phyloP scores from a whole-genome alignment of 2,888 invertebrate species.

The Trachelus tabidus region DNA sequence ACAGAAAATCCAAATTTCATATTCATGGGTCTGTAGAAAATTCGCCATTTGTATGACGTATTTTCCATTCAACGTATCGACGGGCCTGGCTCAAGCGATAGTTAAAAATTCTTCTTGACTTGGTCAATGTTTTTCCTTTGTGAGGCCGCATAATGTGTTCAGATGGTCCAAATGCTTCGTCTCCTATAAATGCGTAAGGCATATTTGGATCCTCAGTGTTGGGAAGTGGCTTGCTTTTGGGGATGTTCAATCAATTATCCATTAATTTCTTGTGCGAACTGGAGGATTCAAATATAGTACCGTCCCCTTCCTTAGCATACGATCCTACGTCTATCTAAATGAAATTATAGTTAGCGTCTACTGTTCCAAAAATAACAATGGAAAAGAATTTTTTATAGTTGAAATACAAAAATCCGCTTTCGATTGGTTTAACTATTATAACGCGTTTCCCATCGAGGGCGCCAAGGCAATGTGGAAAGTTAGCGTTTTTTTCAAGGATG shows the following conservation, averaged over 20 bases:
- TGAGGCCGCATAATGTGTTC: neutral
- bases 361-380: constrained; percentile 16
- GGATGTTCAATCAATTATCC: constrained; percentile 12
- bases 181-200: too few relatives aligned
- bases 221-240: neutral
- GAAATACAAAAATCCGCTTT: constrained; percentile 13
- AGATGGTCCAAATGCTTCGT: neutral
- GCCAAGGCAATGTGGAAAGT: constrained; percentile 26
- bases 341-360: constrained; percentile 22
- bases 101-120: neutral
- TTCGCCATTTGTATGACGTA: too few relatives aligned
- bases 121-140: neutral
- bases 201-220: too few relatives aligned
- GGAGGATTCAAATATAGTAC: constrained; percentile 5
- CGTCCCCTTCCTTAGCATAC: constrained; percentile 15
- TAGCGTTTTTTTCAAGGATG: too few relatives aligned
- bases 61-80: too few relatives aligned
- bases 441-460: constrained; percentile 25
- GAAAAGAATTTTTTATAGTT: constrained; percentile 23
- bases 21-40: too few relatives aligned
- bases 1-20: too few relatives aligned
- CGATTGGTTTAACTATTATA: neutral
- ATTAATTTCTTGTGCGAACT: constrained; percentile 8
- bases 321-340: constrained; percentile 19
- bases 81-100: neutral